Percentiles rank a stretch among this genome's conserved stretches.
Conservation (phyloP, 2,888 invertebrate genomes). For the Tenthredo livida region DNA sequence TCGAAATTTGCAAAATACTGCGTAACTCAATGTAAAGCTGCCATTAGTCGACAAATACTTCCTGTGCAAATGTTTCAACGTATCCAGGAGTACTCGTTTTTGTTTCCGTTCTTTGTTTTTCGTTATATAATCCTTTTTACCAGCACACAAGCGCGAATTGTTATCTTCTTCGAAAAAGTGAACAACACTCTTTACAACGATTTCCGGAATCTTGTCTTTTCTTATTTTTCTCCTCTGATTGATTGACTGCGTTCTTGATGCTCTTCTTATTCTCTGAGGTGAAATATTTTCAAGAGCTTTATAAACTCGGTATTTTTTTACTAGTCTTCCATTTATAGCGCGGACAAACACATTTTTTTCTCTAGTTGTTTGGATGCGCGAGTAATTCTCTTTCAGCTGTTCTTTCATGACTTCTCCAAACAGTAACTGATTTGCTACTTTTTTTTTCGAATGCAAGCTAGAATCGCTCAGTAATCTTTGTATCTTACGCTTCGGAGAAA, state of each 20-base stretch:
- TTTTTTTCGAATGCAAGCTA: too few species aligned
- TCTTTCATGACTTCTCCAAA: neutral
- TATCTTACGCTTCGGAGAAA: too few species aligned
- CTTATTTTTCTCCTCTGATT: neutral
- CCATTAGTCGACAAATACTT: neutral
- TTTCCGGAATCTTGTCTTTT: neutral
- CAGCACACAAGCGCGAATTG: too few species aligned
- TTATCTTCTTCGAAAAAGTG: too few species aligned
- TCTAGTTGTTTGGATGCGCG: neutral
- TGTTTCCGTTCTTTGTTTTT: too few species aligned
- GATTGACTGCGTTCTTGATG: neutral
- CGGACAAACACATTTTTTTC: neutral
- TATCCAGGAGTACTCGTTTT: conserved; percentile 5
- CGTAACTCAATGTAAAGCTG: conserved; percentile 8
- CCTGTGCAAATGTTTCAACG: conserved; percentile 21
- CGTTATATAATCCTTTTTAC: too few species aligned
- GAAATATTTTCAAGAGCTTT: neutral
- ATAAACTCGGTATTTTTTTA: neutral
- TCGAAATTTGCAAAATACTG: conserved; percentile 22
- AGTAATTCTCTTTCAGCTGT: neutral
- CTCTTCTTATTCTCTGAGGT: neutral
- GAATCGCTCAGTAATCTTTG: too few species aligned
- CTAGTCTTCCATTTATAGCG: neutral
- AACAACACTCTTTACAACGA: too few species aligned
- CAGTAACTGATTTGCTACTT: too few species aligned